phyloP scores from a whole-genome alignment of 2,888 invertebrate genomes.

The Tigriopus californicus region DNA sequence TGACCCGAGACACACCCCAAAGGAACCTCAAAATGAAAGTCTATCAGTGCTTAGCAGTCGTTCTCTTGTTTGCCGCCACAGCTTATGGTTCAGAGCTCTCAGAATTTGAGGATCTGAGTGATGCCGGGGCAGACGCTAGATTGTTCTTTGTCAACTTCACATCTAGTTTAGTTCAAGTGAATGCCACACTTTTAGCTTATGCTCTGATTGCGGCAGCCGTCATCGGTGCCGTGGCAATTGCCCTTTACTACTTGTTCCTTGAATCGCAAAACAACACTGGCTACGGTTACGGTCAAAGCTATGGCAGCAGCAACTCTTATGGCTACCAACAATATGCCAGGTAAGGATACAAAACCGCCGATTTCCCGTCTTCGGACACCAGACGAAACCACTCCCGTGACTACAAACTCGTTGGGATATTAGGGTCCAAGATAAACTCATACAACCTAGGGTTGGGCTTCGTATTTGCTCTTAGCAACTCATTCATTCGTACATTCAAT shows the following conservation, averaged over 20 bases:
- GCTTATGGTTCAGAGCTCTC: background rate
- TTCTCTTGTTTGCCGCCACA: background rate
- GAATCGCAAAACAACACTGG: constrained; percentile 5
- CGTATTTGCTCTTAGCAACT: no score
- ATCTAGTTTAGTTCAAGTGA: constrained; percentile 15
- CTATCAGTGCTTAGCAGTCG: background rate
- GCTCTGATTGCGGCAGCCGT: constrained; percentile 5
- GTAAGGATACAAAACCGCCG: background rate
- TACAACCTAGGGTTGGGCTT: no score
- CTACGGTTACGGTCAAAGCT: background rate
- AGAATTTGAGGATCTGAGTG: background rate
- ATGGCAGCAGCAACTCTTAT: constrained; percentile 1
- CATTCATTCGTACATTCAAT: no score
- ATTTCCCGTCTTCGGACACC: background rate
- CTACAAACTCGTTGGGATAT: no score
- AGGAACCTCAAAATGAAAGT: no score
- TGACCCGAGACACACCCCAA: no score
- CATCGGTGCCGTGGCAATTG: constrained; percentile 7
- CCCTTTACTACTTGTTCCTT: constrained; percentile 12
- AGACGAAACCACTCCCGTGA: no score
- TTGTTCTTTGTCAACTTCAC: constrained; percentile 16
- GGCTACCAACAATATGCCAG: constrained; percentile 13
- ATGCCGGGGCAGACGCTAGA: constrained; percentile 9
- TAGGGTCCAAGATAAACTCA: no score
- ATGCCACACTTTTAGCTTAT: constrained; percentile 15